Evolutionary conservation across 2,888 invertebrate genomes (phyloP).

Genomic region (Mongoloraphidia duomilia): DNA sequence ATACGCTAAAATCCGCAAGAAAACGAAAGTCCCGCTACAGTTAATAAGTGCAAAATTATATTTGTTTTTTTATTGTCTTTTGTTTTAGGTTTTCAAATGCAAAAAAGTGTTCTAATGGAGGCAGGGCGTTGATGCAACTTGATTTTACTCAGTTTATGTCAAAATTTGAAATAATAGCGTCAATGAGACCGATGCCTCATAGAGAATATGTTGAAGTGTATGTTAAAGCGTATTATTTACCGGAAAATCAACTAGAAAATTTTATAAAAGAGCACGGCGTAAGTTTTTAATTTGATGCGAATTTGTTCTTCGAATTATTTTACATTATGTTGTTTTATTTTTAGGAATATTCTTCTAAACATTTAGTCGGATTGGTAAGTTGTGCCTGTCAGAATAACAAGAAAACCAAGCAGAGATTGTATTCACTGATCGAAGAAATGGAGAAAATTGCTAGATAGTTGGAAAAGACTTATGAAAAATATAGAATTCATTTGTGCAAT

Average conservation of each 20-base stretch:
- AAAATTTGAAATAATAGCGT: constrained; percentile 77
- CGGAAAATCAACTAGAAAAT: constrained; percentile 72
- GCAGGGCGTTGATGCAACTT: constrained; percentile 92
- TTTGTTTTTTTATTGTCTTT: constrained; percentile 7
- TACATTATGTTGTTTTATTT: constrained; percentile 15
- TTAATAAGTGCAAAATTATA: constrained; percentile 9
- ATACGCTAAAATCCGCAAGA: not conserved
- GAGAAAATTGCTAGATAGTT: constrained; percentile 17
- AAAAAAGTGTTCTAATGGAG: constrained; percentile 90
- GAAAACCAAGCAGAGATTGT: constrained; percentile 66
- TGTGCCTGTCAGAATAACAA: constrained; percentile 82
- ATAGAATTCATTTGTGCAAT: too few relatives aligned
- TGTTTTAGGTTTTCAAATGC: constrained; percentile 63
- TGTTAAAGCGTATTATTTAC: constrained; percentile 92
- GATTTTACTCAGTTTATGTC: constrained; percentile 91
- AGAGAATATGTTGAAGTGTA: constrained; percentile 86
- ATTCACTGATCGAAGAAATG: constrained; percentile 50
- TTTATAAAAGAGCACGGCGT: constrained; percentile 77
- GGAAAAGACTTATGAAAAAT: too few relatives aligned
- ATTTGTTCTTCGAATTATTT: constrained; percentile 3
- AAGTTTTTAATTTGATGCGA: constrained; percentile 13
- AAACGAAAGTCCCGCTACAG: too few relatives aligned
- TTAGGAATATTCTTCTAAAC: constrained; percentile 79
- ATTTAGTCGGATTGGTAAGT: constrained; percentile 67
- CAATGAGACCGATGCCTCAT: constrained; percentile 71